Evolutionary conservation across 1,140 invertebrate genomes (phyloP).

Genomic region (Berghia stephanieae): DNA sequence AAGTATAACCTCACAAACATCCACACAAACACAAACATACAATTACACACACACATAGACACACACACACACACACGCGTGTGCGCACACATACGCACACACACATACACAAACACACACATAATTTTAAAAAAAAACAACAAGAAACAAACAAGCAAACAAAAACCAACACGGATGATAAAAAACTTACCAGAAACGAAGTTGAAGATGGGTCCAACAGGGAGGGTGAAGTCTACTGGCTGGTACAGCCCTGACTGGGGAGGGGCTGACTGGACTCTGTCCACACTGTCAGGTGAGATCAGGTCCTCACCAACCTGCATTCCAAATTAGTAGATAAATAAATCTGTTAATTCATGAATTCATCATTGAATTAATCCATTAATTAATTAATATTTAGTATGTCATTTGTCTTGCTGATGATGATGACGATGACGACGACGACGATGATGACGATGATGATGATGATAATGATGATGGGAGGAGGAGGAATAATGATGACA

Average conservation of each 20-base stretch:
- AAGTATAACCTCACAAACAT: slow-evolving; percentile 12
- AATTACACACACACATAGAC: neutral
- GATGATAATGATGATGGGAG: no score
- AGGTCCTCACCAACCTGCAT: slow-evolving; percentile 56
- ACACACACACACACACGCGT: neutral
- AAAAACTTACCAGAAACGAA: slow-evolving; percentile 63
- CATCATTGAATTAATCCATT: no score
- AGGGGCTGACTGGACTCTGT: slow-evolving; percentile 43
- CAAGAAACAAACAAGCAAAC: neutral
- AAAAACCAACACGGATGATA: neutral
- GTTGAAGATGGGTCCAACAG: slow-evolving; percentile 66
- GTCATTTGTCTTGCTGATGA: neutral
- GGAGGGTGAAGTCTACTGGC: slow-evolving; percentile 64
- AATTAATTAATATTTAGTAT: no score
- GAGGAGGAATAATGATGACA: no score
- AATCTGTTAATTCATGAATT: neutral
- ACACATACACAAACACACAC: neutral
- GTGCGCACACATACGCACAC: neutral
- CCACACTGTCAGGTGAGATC: slow-evolving; percentile 47
- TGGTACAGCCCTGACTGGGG: slow-evolving; percentile 48
- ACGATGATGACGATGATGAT: no score
- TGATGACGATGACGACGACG: no score
- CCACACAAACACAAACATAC: neutral
- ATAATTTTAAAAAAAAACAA: neutral
- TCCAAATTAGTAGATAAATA: neutral